phyloP scores from a whole-genome alignment of 1,140 invertebrate genomes.

The Drosophila tsacasi region DNA sequence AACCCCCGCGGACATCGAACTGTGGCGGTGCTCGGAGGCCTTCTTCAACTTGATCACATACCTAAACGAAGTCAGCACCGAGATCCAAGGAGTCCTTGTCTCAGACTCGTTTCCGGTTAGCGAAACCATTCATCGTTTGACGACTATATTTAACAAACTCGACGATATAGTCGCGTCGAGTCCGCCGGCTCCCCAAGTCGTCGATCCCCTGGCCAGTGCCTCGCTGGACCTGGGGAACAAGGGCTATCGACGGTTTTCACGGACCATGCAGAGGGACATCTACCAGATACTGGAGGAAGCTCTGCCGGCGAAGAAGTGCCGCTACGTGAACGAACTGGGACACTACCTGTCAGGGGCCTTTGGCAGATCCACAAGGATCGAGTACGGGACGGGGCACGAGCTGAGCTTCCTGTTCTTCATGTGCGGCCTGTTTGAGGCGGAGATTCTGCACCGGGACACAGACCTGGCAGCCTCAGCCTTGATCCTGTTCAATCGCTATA shows the following conservation, averaged over 20 bases:
- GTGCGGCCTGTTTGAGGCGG: conserved; percentile 37
- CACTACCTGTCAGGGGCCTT: conserved; percentile 54
- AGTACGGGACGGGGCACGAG: conserved; percentile 59
- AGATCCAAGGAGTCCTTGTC: conserved; percentile 48
- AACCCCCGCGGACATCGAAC: conserved; percentile 16
- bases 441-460: conserved; percentile 9
- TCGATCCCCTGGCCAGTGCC: neutral
- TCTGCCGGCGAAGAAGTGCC: conserved; percentile 39
- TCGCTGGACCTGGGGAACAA: conserved; percentile 1
- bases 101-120: conserved; percentile 31
- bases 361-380: conserved; percentile 47
- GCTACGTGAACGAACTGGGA: conserved; percentile 50
- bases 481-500: conserved; percentile 58
- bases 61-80: conserved; percentile 38
- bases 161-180: conserved; percentile 16
- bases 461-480: conserved; percentile 53
- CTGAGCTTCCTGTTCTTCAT: conserved; percentile 62
- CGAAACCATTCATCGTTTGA: conserved; percentile 20
- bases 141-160: conserved; percentile 47
- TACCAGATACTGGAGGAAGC: conserved; percentile 47
- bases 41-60: conserved; percentile 45
- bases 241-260: conserved; percentile 44
- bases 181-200: neutral
- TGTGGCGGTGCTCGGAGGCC: conserved; percentile 42
- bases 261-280: conserved; percentile 44